Base-by-base conservation (phyloP, 2,113 vertebrate species). In the Amblyornis subalaris region DNA sequence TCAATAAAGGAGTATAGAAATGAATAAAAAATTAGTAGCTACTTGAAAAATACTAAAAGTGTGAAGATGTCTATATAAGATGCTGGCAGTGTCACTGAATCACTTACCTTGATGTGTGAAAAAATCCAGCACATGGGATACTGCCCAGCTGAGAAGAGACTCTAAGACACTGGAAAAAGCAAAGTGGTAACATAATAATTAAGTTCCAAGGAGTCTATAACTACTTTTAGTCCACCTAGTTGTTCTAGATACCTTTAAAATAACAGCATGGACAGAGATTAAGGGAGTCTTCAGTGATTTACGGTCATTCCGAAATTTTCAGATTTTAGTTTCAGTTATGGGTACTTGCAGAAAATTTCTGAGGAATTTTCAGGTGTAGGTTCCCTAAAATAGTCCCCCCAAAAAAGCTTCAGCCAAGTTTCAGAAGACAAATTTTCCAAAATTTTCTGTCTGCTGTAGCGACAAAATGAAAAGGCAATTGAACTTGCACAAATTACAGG, bases 381-480 rank as follows among this genome's bases (percentile, higher is more conserved):
- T 54, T 73, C 8, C 5, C 5, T 19, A 31, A 31, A 70, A 74
- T 11, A 21, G 2, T 8, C 28, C 2, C 3, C 0, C 0, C 1
- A 1, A 25, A 53, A 76, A 48, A 9, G 2, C 12, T 76, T 67
- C 25, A 60, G 5, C 6, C 58, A 36, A 81, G 19, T 50, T 74
- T 62, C 45, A 42, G n/a, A 61, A 61, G n/a, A 50, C 1, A 60
- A 47, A 61, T 82, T 70, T 91, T 61, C 28, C 5, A 48, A 75
- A 75, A 48, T 12, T 21, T 75, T 60, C 28, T n/a, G 8, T 57
- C 42, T 93, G 23, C 6, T 71, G 29, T 26, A 66, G 17, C 36
- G 29, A 44, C 5, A 69, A 81, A 91, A 81, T 36, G 28, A 73
- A 73, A 85, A 69, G 16, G 3, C 22, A 35, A 18, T 14, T 54